phyloP scores from a whole-genome alignment of 2,113 vertebrate genomes.

The Cephalopterus ornatus region DNA sequence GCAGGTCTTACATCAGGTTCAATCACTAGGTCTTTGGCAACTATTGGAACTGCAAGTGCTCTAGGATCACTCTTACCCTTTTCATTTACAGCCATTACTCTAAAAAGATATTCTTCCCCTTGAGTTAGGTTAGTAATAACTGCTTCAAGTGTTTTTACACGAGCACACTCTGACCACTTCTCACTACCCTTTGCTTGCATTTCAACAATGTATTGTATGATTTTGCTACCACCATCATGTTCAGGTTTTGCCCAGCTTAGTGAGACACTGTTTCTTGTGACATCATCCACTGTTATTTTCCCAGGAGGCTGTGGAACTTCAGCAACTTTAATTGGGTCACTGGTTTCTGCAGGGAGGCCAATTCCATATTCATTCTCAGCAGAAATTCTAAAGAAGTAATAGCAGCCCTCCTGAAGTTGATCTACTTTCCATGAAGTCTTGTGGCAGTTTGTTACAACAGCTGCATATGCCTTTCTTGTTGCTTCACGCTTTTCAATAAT shows the following conservation, averaged over 20 bases:
- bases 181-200: slow-evolving; percentile 92
- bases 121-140: slow-evolving; percentile 87
- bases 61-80: slow-evolving; percentile 96
- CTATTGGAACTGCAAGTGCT: slow-evolving; percentile 88
- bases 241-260: slow-evolving; percentile 94
- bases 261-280: slow-evolving; percentile 92
- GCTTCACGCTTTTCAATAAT: slow-evolving; percentile 97
- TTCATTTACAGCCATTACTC: slow-evolving; percentile 94
- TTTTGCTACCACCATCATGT: slow-evolving; percentile 97
- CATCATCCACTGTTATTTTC: slow-evolving; percentile 90
- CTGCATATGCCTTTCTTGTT: slow-evolving; percentile 93
- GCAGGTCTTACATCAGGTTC: slow-evolving; percentile 90
- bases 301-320: slow-evolving; percentile 95
- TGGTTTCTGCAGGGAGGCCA: slow-evolving; percentile 87
- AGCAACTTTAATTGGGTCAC: slow-evolving; percentile 91
- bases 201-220: slow-evolving; percentile 93
- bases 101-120: slow-evolving; percentile 93
- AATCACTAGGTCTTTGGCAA: slow-evolving; percentile 93
- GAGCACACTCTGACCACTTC: slow-evolving; percentile 91
- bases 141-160: slow-evolving; percentile 90
- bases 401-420: slow-evolving; percentile 93
- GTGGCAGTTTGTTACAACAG: slow-evolving; percentile 94
- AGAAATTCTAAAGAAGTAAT: slow-evolving; percentile 92
- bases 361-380: slow-evolving; percentile 94
- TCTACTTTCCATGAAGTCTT: slow-evolving; percentile 91